A percentile compares a stretch with the other conserved stretches of the same genome.
Conservation (phyloP, 2,888 invertebrate genomes). For the Parasteatoda lunata region DNA sequence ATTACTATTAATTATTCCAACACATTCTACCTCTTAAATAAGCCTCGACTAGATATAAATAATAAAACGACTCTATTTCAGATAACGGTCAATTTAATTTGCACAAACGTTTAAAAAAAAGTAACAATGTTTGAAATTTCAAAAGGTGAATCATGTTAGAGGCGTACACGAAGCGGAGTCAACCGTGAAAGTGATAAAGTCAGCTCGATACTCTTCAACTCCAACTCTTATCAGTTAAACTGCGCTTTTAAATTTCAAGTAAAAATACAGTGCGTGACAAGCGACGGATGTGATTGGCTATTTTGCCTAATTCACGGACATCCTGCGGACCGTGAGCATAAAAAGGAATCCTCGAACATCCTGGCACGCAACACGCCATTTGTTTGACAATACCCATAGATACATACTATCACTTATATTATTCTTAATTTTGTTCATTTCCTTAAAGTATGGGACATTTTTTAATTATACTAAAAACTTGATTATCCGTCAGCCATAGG, state of each 20-base stretch:
- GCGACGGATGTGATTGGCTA: slow-evolving; percentile 48
- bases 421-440: no score
- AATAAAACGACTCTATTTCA: no score
- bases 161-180: not conserved
- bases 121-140: not conserved
- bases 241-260: not conserved
- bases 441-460: no score
- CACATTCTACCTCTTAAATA: no score
- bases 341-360: slow-evolving; percentile 30
- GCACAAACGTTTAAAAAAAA: not conserved
- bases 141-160: not conserved
- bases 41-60: no score
- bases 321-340: slow-evolving; percentile 27
- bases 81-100: no score
- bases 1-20: no score
- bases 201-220: slow-evolving; percentile 4
- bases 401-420: not conserved
- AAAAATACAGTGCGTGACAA: slow-evolving; percentile 34
- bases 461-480: no score
- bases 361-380: slow-evolving; percentile 49
- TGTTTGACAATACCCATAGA: slow-evolving; percentile 47
- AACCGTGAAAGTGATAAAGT: not conserved
- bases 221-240: not conserved
- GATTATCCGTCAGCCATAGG: no score
- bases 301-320: slow-evolving; percentile 52